Evolutionary conservation across 2,113 vertebrate genomes (phyloP).

Genomic region (Ariopsis seemanni): DNA sequence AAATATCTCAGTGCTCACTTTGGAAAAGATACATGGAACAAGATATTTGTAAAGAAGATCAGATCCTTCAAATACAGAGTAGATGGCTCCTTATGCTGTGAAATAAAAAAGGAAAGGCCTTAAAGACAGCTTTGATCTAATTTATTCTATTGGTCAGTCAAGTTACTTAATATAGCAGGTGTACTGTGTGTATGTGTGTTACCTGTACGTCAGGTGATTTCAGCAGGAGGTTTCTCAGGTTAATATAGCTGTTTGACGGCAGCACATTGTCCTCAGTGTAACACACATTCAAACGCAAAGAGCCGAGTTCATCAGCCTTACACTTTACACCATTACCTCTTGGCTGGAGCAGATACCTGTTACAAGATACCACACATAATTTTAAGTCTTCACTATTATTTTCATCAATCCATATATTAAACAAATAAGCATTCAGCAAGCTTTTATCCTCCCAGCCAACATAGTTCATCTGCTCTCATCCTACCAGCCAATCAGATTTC

Average conservation of each 20-base stretch:
- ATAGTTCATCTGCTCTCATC: background rate
- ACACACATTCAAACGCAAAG: slow-evolving; percentile 88
- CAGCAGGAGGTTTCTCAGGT: slow-evolving; percentile 89
- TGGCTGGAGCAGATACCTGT: slow-evolving; percentile 95
- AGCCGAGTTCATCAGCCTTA: slow-evolving; percentile 91
- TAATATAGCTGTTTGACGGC: slow-evolving; percentile 83
- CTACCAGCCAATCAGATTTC: background rate
- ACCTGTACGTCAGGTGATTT: slow-evolving; percentile 94
- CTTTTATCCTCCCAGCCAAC: background rate
- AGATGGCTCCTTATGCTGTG: background rate
- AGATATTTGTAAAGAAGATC: background rate
- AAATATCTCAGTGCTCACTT: background rate
- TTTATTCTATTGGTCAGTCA: background rate
- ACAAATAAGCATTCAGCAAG: background rate
- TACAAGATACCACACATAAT: background rate
- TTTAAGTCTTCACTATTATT: background rate
- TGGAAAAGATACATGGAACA: background rate
- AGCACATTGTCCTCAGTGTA: slow-evolving; percentile 97
- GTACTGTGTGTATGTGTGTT: slow-evolving; percentile 35
- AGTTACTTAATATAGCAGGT: background rate
- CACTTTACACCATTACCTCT: slow-evolving; percentile 93
- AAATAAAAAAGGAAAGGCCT: background rate
- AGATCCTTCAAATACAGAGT: background rate
- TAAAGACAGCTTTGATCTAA: background rate
- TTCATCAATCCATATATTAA: background rate